These are phyloP conservation scores for Rhopilema esculentum DNA, from an alignment of 30 jellyfish, hydroid and myxozoan genomes.

Conservation along the genomic window DNA sequence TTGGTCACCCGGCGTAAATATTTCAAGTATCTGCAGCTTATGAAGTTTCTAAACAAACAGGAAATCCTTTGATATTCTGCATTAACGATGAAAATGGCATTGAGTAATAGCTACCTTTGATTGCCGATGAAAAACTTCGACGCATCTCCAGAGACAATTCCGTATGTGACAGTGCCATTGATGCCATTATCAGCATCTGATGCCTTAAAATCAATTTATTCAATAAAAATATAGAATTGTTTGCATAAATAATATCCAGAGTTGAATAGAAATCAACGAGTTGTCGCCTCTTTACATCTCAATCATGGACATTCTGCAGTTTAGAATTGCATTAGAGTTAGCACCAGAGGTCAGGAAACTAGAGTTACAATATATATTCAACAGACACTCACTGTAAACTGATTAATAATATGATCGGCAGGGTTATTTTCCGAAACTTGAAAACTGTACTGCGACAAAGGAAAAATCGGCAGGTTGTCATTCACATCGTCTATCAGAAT, in stretches of 20 bases:
- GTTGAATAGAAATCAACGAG: too few species aligned
- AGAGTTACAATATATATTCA: too few species aligned
- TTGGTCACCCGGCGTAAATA: too few species aligned
- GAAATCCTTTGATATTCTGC: too few species aligned
- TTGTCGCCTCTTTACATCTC: too few species aligned
- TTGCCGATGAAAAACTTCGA: constrained; percentile 15
- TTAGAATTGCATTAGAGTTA: too few species aligned
- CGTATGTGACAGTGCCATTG: constrained; percentile 27
- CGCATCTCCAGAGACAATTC: constrained; percentile 12
- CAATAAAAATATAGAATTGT: not conserved
- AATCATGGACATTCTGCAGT: too few species aligned
- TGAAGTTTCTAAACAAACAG: not conserved
- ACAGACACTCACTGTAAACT: constrained; percentile 45
- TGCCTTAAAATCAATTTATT: constrained; percentile 26
- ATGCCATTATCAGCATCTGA: constrained; percentile 46
- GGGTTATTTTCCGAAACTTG: constrained; percentile 66
- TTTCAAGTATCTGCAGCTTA: not conserved
- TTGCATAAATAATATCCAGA: not conserved
- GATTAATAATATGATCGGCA: constrained; percentile 21
- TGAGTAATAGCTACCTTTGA: constrained; percentile 9
- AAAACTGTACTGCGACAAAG: constrained; percentile 26
- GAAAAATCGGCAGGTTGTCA: constrained; percentile 80
- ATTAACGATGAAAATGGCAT: not conserved
- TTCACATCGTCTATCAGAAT: constrained; percentile 61
- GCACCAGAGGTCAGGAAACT: too few species aligned